These are phyloP conservation scores for Caenorhabditis sp. DNA, from an alignment of 2,888 invertebrate genomes.

Conservation along the genomic window DNA sequence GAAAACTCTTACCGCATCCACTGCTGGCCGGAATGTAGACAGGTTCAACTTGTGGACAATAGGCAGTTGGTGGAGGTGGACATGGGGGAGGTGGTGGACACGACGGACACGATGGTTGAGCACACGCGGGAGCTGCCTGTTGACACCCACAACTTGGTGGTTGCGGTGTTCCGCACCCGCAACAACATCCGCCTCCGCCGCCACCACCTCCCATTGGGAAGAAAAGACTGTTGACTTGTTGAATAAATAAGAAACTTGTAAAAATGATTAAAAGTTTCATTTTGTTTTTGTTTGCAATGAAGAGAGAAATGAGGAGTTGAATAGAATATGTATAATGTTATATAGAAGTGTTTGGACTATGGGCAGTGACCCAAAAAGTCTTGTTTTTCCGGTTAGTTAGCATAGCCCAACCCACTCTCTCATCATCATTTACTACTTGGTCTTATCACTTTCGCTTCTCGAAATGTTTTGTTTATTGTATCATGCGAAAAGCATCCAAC, in stretches of 20 bases:
- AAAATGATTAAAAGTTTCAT: constrained; percentile 17
- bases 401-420: background rate
- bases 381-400: constrained; percentile 1
- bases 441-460: constrained; percentile 1
- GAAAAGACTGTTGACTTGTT: constrained; percentile 20
- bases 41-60: constrained; percentile 49
- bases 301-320: constrained; percentile 2
- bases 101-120: constrained; percentile 36
- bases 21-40: constrained; percentile 20
- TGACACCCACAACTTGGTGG: constrained; percentile 49
- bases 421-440: background rate
- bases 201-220: constrained; percentile 44
- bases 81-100: constrained; percentile 48
- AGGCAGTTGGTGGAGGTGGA: constrained; percentile 48
- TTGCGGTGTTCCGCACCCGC: constrained; percentile 53
- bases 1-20: constrained; percentile 14
- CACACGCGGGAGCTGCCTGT: constrained; percentile 18
- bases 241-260: constrained; percentile 2
- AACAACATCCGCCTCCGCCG: constrained; percentile 49
- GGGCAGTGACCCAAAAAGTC: background rate
- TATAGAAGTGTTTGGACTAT: background rate
- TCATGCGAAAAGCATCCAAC: constrained; percentile 7
- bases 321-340: background rate
- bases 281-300: constrained; percentile 1
- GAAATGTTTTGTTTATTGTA: background rate